Evolutionary conservation across 1,140 invertebrate species (phyloP), one percentile per base, ranked within the genome.

Genomic region (Drosophila subobscura): DNA sequence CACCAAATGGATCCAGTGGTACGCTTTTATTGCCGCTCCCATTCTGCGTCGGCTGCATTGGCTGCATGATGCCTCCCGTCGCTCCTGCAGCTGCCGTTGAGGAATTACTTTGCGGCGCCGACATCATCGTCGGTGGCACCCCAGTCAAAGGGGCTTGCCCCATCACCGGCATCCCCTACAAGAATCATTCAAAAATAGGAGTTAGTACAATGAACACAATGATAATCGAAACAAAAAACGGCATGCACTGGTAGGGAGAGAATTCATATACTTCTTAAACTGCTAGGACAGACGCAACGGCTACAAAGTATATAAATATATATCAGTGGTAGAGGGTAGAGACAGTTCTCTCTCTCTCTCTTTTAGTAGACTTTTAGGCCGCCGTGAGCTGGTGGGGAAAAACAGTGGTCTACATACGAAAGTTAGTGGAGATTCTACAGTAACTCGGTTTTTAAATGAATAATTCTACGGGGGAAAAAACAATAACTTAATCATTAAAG

Each of bases 141-240:
- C 89, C 89, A 91, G 85, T 91, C 90, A 89, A 91, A 91, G 90
- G 90, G 90, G 90, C 89, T 91, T 85, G 83, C 29, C 83, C 78
- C 83, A 91, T 91, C 81, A 90, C 84, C 77, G 91, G 89, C 90
- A 92, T 92, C 47, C 90, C 90, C 89, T 92, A 91, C 44, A 80
- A 78, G 68, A 67, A 66, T 61, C 27, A 37, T 44, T 25, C 33
- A 37, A 50, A 75, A 85, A 55, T 6, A 40, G 8, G 53, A 37
- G 33, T 53, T 47, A 63, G 44, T 41, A 56, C 10, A n/a, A 2
- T 3, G 5, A 10, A 25, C 37, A 45, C 5, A 41, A 8, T n/a
- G 1, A 2, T 22, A 5, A 45, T n/a, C n/a, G 54, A 53, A 22
- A 52, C 47, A 46, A 46, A 67, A 40, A 37, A 37, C 33, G 42